These are phyloP conservation scores for Lerema accius DNA, from an alignment of 1,140 invertebrate species.

Conservation along the genomic window DNA sequence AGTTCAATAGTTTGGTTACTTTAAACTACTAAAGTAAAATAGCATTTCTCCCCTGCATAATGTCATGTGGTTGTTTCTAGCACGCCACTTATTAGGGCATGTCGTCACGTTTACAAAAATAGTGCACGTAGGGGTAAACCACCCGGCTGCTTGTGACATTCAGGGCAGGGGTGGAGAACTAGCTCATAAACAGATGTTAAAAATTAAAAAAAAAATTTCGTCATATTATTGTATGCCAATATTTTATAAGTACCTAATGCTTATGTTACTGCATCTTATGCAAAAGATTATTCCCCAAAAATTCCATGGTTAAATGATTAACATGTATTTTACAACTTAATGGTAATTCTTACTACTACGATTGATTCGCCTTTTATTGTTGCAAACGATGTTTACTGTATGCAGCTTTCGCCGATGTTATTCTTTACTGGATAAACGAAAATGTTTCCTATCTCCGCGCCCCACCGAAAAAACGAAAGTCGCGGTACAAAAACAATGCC, in stretches of 20 bases:
- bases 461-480: constrained; percentile 9
- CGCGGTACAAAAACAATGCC: constrained; percentile 13
- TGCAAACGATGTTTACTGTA: background rate
- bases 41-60: background rate
- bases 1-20: no score
- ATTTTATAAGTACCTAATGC: no score
- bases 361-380: no score
- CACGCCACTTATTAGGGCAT: constrained; percentile 16
- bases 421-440: background rate
- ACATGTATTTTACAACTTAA: no score
- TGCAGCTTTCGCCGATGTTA: background rate
- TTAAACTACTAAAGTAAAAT: no score
- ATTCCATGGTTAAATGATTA: no score
- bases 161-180: constrained; percentile 12
- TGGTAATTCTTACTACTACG: no score
- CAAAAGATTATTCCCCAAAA: no score
- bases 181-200: no score
- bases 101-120: constrained; percentile 30
- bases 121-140: constrained; percentile 22
- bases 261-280: no score
- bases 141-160: constrained; percentile 4
- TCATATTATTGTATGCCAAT: no score
- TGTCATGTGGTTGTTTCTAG: constrained; percentile 6
- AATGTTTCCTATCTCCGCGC: background rate
- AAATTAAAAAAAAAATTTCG: no score